Evolutionary conservation across 2,888 invertebrate species (phyloP).

Genomic region (Sminthurinus aureus): DNA sequence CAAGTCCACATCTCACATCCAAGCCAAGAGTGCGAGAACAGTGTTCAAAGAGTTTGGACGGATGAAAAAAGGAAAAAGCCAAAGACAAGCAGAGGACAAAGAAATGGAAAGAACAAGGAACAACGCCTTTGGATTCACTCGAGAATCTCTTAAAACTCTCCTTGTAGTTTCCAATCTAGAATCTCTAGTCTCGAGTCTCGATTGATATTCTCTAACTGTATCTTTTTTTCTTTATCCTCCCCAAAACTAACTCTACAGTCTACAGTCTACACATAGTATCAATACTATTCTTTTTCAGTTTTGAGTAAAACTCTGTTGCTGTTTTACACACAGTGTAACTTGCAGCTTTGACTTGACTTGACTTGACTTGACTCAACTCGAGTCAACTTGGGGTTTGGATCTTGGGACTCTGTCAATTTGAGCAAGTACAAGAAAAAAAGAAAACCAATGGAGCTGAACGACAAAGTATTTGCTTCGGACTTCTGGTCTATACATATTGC

Average conservation of each 20-base stretch:
- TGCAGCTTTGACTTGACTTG: no score
- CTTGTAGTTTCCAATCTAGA: neutral
- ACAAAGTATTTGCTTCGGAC: constrained; percentile 50
- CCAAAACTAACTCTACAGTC: neutral
- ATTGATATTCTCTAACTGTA: constrained; percentile 17
- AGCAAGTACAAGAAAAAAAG: constrained; percentile 30
- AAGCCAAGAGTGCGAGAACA: neutral
- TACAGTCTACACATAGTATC: neutral
- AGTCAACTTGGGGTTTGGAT: neutral
- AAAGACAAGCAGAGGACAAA: neutral
- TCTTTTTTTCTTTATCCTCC: neutral
- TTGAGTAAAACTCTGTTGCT: no score
- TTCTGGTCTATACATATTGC: neutral
- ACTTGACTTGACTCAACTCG: neutral
- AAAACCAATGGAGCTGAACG: constrained; percentile 45
- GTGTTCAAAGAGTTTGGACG: neutral
- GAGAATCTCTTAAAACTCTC: constrained; percentile 29
- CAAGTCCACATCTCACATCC: neutral
- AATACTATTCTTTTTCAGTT: no score
- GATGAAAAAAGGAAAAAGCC: neutral
- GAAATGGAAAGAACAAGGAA: constrained; percentile 8
- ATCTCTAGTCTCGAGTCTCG: neutral
- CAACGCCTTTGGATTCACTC: constrained; percentile 36
- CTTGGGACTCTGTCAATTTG: constrained; percentile 18
- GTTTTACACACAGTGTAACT: no score